These are phyloP conservation scores for Promerops cafer DNA, from an alignment of 2,113 vertebrate species.

Conservation along the genomic window DNA sequence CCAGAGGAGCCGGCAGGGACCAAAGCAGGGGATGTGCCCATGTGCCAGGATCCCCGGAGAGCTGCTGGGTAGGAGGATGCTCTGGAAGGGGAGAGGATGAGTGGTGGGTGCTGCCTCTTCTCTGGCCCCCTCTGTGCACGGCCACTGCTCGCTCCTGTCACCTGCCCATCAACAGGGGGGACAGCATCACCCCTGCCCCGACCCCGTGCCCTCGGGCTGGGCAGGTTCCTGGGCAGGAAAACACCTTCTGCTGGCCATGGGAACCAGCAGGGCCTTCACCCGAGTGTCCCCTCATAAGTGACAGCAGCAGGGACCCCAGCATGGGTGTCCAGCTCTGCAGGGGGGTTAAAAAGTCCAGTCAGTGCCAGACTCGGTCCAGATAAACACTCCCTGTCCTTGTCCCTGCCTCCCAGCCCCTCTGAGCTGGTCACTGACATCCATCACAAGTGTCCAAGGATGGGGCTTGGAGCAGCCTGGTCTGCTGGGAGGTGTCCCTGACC, in stretches of 20 bases:
- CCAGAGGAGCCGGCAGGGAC: not conserved
- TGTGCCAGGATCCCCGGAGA: not conserved
- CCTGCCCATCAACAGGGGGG: not conserved
- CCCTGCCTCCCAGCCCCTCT: not conserved
- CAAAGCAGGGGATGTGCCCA: rapidly evolving
- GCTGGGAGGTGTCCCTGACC: not conserved
- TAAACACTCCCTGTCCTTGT: not conserved
- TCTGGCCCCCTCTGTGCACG: not conserved
- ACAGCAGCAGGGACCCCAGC: not conserved
- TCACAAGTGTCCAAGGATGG: rapidly evolving
- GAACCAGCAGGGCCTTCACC: too few species aligned
- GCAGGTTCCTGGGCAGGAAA: not conserved
- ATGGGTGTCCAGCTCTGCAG: rapidly evolving
- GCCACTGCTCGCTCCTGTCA: not conserved
- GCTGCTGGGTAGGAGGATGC: not conserved
- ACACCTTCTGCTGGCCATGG: not conserved
- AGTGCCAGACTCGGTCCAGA: too few species aligned
- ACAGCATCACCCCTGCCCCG: not conserved
- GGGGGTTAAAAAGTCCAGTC: too few species aligned
- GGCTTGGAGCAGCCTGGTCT: not conserved
- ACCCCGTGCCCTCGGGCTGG: not conserved
- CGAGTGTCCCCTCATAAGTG: not conserved
- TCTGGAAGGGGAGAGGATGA: not conserved
- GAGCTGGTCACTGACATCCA: not conserved
- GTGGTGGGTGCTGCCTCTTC: not conserved